Evolutionary conservation across 2,888 invertebrate genomes (phyloP).

Genomic region (Podotricha telesiphe): DNA sequence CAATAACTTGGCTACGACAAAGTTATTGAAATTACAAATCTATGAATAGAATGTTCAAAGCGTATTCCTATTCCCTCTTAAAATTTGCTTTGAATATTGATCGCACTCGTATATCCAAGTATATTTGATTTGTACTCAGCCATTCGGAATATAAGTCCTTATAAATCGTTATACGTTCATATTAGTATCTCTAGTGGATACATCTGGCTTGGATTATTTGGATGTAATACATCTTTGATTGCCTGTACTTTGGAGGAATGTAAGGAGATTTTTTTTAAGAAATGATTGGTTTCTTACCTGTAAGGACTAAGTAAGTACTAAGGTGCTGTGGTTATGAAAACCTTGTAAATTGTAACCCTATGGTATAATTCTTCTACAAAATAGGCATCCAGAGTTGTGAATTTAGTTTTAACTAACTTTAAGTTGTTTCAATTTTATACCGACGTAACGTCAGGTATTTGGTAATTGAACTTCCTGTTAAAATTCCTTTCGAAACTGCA

Average conservation of each 20-base stretch:
- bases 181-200: slow-evolving; percentile 6
- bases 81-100: slow-evolving; percentile 21
- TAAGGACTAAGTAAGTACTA: too few relatives aligned
- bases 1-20: background rate
- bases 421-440: too few relatives aligned
- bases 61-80: background rate
- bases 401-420: too few relatives aligned
- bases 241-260: background rate
- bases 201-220: slow-evolving; percentile 4
- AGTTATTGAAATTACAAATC: slow-evolving; percentile 7
- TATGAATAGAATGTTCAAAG: slow-evolving; percentile 8
- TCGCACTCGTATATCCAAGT: slow-evolving; percentile 10
- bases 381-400: too few relatives aligned
- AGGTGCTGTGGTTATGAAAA: too few relatives aligned
- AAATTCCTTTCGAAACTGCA: too few relatives aligned
- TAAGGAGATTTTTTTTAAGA: too few relatives aligned
- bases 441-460: too few relatives aligned
- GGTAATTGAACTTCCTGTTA: too few relatives aligned
- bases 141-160: slow-evolving; percentile 13
- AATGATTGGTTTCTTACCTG: too few relatives aligned
- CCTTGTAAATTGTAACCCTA: too few relatives aligned
- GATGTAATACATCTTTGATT: background rate
- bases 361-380: too few relatives aligned
- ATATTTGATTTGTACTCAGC: slow-evolving; percentile 15
- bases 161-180: slow-evolving; percentile 18